Evolutionary conservation across 2,888 invertebrate species (phyloP).

Genomic region (Lysandra coridon): DNA sequence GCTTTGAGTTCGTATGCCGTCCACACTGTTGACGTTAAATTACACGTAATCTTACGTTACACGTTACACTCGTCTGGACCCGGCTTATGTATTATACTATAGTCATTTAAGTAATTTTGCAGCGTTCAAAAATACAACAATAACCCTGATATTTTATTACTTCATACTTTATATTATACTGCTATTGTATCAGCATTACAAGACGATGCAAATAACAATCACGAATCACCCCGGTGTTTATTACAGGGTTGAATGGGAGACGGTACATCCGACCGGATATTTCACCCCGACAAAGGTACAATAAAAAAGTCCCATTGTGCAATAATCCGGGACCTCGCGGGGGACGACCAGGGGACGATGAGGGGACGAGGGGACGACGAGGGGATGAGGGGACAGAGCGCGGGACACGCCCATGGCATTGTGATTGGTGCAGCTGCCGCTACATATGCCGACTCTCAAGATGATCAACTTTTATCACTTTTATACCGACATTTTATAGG

Average conservation of each 20-base stretch:
- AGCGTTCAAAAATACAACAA: neutral
- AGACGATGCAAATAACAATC: constrained; percentile 23
- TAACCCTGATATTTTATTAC: neutral
- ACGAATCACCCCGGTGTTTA: constrained; percentile 56
- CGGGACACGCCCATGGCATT: constrained; percentile 73
- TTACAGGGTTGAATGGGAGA: constrained; percentile 64
- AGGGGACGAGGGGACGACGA: constrained; percentile 47
- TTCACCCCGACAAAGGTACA: constrained; percentile 75
- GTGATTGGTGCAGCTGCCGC: constrained; percentile 80
- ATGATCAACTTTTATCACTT: constrained; percentile 4
- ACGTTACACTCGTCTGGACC: too few relatives aligned
- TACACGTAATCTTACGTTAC: too few relatives aligned
- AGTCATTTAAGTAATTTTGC: neutral
- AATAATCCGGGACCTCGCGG: constrained; percentile 70
- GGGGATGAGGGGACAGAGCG: constrained; percentile 48
- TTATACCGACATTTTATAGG: constrained; percentile 1
- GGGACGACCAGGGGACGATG: constrained; percentile 44
- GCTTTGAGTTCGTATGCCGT: too few relatives aligned
- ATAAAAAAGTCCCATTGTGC: constrained; percentile 77
- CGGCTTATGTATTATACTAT: neutral
- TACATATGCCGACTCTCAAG: constrained; percentile 47
- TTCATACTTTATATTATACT: neutral
- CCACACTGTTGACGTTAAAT: too few relatives aligned
- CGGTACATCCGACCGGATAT: constrained; percentile 79
- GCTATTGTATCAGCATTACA: constrained; percentile 6